Conservation (phyloP, 2,113 vertebrate species). For the Calonectris borealis region DNA sequence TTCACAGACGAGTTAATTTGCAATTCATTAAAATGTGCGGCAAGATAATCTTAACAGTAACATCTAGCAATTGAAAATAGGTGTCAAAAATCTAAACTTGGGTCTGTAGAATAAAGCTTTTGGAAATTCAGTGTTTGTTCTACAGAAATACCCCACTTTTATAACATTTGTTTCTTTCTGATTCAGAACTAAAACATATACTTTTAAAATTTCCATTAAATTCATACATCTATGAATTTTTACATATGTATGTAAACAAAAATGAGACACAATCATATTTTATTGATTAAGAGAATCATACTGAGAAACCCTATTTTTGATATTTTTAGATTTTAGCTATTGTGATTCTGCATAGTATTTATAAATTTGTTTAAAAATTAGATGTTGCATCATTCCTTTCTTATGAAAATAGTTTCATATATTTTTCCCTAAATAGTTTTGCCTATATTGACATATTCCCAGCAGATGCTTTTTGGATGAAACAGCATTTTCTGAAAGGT, state of each 20-base stretch:
- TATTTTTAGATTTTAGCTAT: background rate
- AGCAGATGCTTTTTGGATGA: slow-evolving; percentile 21
- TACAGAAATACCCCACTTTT: background rate
- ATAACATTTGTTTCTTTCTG: background rate
- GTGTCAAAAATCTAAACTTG: background rate
- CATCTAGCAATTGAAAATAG: background rate
- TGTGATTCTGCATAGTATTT: background rate
- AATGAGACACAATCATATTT: background rate
- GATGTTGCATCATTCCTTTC: background rate
- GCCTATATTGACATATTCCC: background rate
- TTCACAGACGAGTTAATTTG: background rate
- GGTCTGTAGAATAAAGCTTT: background rate
- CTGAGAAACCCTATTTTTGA: background rate
- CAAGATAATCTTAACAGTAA: background rate
- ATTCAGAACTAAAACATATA: background rate
- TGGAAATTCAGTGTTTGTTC: background rate
- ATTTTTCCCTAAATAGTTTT: background rate
- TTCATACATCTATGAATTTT: background rate
- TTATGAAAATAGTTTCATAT: background rate
- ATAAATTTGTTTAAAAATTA: background rate
- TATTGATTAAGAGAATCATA: background rate
- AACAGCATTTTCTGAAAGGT: background rate
- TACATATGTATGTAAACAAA: rapidly evolving
- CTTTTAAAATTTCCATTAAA: background rate
- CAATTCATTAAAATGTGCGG: background rate